Conservation (phyloP, 2,888 invertebrate genomes). For the Hydrotaea cyrtoneurina region DNA sequence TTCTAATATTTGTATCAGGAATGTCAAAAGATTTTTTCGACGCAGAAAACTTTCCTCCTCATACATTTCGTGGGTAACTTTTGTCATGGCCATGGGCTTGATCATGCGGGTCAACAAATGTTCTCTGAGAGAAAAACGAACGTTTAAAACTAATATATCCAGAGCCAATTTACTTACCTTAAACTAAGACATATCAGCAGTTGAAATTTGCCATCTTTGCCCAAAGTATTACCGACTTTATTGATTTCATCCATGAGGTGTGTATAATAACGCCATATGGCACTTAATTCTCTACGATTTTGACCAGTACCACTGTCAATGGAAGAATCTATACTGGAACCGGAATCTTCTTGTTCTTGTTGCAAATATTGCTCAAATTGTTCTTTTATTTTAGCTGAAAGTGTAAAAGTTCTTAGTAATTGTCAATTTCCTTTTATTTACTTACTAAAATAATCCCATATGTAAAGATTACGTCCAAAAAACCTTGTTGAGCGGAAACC, state of each 20-base stretch:
- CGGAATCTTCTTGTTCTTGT: constrained; percentile 74
- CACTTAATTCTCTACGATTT: constrained; percentile 82
- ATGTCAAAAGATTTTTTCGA: constrained; percentile 91
- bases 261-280: constrained; percentile 93
- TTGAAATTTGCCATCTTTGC: constrained; percentile 99
- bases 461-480: constrained; percentile 95
- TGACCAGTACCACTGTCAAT: constrained; percentile 72
- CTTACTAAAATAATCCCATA: constrained; percentile 99
- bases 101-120: constrained; percentile 95
- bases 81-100: constrained; percentile 93
- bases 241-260: constrained; percentile 94
- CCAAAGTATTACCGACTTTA: constrained; percentile 87
- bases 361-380: constrained; percentile 87
- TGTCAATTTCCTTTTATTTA: constrained; percentile 56
- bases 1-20: constrained; percentile 93
- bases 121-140: constrained; percentile 83
- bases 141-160: constrained; percentile 11
- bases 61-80: constrained; percentile 95
- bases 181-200: constrained; percentile 96
- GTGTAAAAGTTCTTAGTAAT: background rate
- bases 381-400: constrained; percentile 83
- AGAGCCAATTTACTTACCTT: constrained; percentile 83
- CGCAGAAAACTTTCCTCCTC: constrained; percentile 97
- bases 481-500: constrained; percentile 96
- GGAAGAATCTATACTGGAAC: constrained; percentile 77